phyloP scores from a whole-genome alignment of 2,888 invertebrate genomes.

The Gibbula magus region DNA sequence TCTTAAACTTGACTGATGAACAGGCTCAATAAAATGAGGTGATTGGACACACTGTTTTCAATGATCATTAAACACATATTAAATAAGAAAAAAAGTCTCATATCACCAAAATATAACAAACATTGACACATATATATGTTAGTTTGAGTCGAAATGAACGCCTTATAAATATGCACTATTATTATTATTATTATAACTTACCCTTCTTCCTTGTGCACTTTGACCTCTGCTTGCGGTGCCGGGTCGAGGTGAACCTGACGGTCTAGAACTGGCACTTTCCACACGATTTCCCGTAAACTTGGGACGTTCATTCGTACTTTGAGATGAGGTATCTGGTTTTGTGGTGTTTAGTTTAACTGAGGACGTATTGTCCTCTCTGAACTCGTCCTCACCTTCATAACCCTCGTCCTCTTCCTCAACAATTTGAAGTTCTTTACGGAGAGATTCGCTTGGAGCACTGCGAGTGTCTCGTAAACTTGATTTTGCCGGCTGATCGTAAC shows the following conservation, averaged over 20 bases:
- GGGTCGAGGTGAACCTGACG: not conserved
- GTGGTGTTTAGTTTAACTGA: not conserved
- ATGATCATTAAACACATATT: too few relatives aligned
- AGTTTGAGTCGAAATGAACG: too few relatives aligned
- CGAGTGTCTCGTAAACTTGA: not conserved
- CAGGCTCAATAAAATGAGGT: too few relatives aligned
- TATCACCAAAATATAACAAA: too few relatives aligned
- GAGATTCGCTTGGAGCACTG: slow-evolving; percentile 11
- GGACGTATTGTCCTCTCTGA: not conserved
- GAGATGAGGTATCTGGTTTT: not conserved
- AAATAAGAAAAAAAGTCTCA: too few relatives aligned
- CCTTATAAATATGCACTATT: too few relatives aligned
- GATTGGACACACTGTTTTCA: too few relatives aligned
- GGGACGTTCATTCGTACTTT: not conserved
- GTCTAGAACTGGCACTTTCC: not conserved
- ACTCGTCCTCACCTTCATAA: slow-evolving; percentile 9
- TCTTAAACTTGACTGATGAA: too few relatives aligned
- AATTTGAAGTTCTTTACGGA: not conserved
- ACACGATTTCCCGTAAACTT: not conserved
- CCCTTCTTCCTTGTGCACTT: not conserved
- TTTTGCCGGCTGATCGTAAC: not conserved
- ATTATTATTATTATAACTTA: too few relatives aligned
- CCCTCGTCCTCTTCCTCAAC: slow-evolving; percentile 16
- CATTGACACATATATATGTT: too few relatives aligned
- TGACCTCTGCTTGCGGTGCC: not conserved